Evolutionary conservation across 2,113 vertebrate genomes (phyloP).

Genomic region (Apus apus): DNA sequence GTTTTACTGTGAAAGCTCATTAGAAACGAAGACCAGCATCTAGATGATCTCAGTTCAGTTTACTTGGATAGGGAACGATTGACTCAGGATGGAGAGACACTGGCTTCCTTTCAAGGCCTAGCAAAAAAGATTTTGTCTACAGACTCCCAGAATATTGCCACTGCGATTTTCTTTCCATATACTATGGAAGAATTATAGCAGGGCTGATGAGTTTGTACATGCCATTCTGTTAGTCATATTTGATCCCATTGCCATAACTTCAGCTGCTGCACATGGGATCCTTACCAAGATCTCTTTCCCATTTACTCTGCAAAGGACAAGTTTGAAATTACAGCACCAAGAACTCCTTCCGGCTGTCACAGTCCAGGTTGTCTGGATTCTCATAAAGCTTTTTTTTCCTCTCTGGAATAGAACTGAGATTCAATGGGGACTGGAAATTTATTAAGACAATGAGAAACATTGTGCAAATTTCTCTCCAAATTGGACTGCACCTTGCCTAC

Average conservation of each 20-base stretch:
- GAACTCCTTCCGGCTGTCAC: background rate
- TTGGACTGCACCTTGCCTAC: background rate
- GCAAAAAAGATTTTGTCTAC: conserved; percentile 34
- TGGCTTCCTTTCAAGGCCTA: conserved; percentile 61
- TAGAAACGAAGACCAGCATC: conserved; percentile 62
- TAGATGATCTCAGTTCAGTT: conserved; percentile 70
- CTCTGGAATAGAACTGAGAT: background rate
- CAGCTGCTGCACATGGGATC: conserved; percentile 27
- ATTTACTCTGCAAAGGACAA: background rate
- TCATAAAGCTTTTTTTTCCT: background rate
- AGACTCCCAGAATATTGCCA: conserved; percentile 47
- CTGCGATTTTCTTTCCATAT: conserved; percentile 50
- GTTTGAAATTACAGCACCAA: background rate
- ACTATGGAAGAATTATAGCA: conserved; percentile 13
- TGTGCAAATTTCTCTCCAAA: conserved; percentile 13
- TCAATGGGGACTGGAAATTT: background rate
- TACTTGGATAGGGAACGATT: conserved; percentile 57
- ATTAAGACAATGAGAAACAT: background rate
- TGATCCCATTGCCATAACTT: conserved; percentile 17
- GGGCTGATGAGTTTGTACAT: conserved; percentile 19
- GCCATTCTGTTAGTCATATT: conserved; percentile 20
- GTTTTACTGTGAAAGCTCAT: conserved; percentile 62
- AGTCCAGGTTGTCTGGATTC: conserved; percentile 18
- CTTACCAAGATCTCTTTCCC: background rate
- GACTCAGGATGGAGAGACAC: conserved; percentile 35